Conservation (phyloP, 2,113 vertebrate genomes). For the Lepus europaeus region DNA sequence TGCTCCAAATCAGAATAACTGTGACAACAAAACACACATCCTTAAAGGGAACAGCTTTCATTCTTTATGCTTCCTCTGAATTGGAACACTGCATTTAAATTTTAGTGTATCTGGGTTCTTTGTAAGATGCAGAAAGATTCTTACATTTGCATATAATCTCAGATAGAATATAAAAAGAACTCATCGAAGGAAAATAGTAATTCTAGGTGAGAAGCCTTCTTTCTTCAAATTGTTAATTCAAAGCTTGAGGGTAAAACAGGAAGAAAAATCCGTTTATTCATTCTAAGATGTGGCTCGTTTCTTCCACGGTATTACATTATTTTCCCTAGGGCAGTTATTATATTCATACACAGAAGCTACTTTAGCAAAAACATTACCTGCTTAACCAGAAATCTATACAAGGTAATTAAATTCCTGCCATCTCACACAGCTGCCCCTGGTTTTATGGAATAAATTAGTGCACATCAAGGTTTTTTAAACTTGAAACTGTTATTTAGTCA, state of each 20-base stretch:
- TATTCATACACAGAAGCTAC: slow-evolving; percentile 12
- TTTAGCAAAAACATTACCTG: slow-evolving; percentile 76
- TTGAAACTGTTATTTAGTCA: slow-evolving; percentile 33
- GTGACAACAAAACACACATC: slow-evolving; percentile 57
- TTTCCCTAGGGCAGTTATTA: slow-evolving; percentile 64
- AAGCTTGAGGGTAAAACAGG: slow-evolving; percentile 83
- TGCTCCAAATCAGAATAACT: slow-evolving; percentile 43
- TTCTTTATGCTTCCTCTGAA: slow-evolving; percentile 52
- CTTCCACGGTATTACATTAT: slow-evolving; percentile 50
- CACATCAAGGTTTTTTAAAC: slow-evolving; percentile 2
- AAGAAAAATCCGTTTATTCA: slow-evolving; percentile 77
- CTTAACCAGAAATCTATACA: slow-evolving; percentile 60
- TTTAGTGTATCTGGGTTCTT: slow-evolving; percentile 63
- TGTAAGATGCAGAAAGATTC: slow-evolving; percentile 17
- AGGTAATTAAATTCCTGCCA: slow-evolving; percentile 77
- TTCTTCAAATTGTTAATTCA: slow-evolving; percentile 85
- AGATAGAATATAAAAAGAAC: slow-evolving; percentile 70
- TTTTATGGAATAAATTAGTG: slow-evolving; percentile 65
- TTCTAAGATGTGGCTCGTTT: slow-evolving; percentile 76
- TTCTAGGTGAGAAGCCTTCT: slow-evolving; percentile 67
- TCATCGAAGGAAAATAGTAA: slow-evolving; percentile 78
- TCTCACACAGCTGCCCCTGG: slow-evolving; percentile 25
- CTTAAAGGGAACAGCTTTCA: slow-evolving; percentile 56
- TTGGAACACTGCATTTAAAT: slow-evolving; percentile 44
- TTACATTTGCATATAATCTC: slow-evolving; percentile 64